Conservation (phyloP, 2,797 vertebrate genomes). For the Nyctalus aviator region DNA sequence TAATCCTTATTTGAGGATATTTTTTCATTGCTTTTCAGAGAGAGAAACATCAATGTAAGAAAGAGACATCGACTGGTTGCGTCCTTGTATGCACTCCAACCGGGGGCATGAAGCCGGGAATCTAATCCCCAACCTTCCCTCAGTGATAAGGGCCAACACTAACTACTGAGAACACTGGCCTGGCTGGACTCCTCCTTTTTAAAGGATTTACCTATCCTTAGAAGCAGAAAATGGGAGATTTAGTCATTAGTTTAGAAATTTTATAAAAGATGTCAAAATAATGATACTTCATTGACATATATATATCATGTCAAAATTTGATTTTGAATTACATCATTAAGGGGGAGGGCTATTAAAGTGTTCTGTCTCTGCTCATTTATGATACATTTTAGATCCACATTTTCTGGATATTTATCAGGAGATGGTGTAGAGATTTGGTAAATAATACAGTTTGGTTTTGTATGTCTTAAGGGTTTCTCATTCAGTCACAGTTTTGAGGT, state of each 20-base stretch:
- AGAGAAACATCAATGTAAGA: too few species aligned
- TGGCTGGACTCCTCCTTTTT: background rate
- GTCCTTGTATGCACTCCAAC: too few species aligned
- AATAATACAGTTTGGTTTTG: constrained; percentile 60
- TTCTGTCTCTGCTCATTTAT: constrained; percentile 31
- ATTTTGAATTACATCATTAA: constrained; percentile 43
- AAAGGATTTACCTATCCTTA: background rate
- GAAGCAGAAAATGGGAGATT: constrained; percentile 38
- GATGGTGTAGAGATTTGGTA: constrained; percentile 70
- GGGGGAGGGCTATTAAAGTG: constrained; percentile 40
- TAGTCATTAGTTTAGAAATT: constrained; percentile 46
- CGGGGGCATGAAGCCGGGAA: too few species aligned
- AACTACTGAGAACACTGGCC: too few species aligned
- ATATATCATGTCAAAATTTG: constrained; percentile 22
- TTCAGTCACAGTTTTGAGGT: constrained; percentile 27
- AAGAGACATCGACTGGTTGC: too few species aligned
- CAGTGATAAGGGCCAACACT: too few species aligned
- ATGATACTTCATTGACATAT: background rate
- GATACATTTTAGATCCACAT: constrained; percentile 53
- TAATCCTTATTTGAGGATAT: too few species aligned
- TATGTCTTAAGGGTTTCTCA: constrained; percentile 23
- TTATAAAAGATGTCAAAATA: constrained; percentile 37
- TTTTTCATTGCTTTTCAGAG: too few species aligned
- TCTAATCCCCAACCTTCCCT: too few species aligned
- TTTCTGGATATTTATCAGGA: constrained; percentile 43